Conservation (phyloP, 2,888 invertebrate genomes). For the Orthosia gracilis region DNA sequence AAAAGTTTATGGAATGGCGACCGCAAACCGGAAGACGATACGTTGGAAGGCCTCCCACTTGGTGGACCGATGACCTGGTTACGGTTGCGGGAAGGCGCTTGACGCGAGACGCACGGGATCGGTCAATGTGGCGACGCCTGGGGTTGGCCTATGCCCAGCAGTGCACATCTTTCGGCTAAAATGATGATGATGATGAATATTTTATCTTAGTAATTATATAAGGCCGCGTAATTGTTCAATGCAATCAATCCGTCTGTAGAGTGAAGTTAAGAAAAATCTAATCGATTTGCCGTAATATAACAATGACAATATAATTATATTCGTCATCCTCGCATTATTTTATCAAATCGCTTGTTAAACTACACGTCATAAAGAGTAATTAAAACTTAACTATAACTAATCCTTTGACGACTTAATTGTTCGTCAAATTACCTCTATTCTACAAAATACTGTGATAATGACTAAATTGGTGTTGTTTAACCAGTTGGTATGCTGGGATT, state of each 20-base stretch:
- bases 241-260: conserved; percentile 16
- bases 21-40: no score
- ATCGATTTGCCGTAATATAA: conserved; percentile 35
- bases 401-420: conserved; percentile 61
- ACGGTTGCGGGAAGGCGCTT: no score
- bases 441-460: conserved; percentile 71
- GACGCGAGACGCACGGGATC: no score
- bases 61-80: no score
- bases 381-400: conserved; percentile 48
- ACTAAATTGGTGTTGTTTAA: conserved; percentile 72
- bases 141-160: no score
- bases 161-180: no score
- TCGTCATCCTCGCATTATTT: conserved; percentile 15
- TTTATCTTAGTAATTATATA: conserved; percentile 41
- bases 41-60: no score
- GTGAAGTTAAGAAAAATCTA: not conserved
- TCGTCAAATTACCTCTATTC: conserved; percentile 60
- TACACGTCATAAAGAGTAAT: conserved; percentile 41
- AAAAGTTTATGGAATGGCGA: no score
- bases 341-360: conserved; percentile 10
- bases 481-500: conserved; percentile 33
- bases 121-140: no score
- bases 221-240: conserved; percentile 29
- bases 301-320: conserved; percentile 27
- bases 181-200: no score